Evolutionary conservation across 2,113 vertebrate genomes (phyloP).

Genomic region (Trinectes maculatus): DNA sequence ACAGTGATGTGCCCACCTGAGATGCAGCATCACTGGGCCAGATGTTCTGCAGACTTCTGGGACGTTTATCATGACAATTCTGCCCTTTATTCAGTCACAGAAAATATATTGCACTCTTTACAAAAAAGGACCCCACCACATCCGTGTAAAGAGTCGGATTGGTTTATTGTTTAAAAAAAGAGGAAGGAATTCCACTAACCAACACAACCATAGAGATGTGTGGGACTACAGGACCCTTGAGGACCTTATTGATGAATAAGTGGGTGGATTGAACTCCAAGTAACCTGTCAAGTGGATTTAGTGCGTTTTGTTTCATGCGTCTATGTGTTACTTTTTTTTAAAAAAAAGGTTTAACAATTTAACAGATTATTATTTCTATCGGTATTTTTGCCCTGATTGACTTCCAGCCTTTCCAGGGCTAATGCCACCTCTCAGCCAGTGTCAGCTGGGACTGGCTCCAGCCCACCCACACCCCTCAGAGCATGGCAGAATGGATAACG

Average conservation of each 20-base stretch:
- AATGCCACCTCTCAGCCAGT: no score
- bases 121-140: neutral
- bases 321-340: conserved; percentile 19
- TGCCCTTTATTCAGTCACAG: neutral
- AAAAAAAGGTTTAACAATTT: neutral
- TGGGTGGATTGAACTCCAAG: conserved; percentile 54
- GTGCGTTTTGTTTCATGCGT: conserved; percentile 20
- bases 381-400: no score
- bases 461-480: no score
- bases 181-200: no score
- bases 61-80: conserved; percentile 74
- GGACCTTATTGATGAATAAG: conserved; percentile 61
- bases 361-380: neutral
- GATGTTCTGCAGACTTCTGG: conserved; percentile 72
- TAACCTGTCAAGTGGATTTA: conserved; percentile 23
- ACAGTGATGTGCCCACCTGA: conserved; percentile 76
- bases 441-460: no score
- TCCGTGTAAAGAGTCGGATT: conserved; percentile 1
- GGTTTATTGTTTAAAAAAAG: no score
- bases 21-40: conserved; percentile 76
- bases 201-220: conserved; percentile 32
- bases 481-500: no score
- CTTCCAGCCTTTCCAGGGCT: no score
- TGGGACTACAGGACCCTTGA: conserved; percentile 44
- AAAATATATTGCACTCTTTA: neutral